A percentile compares a stretch with the other conserved stretches of the same genome.
phyloP scores from a whole-genome alignment of 2,113 vertebrate species.

The Oxygymnocypris stewartii region DNA sequence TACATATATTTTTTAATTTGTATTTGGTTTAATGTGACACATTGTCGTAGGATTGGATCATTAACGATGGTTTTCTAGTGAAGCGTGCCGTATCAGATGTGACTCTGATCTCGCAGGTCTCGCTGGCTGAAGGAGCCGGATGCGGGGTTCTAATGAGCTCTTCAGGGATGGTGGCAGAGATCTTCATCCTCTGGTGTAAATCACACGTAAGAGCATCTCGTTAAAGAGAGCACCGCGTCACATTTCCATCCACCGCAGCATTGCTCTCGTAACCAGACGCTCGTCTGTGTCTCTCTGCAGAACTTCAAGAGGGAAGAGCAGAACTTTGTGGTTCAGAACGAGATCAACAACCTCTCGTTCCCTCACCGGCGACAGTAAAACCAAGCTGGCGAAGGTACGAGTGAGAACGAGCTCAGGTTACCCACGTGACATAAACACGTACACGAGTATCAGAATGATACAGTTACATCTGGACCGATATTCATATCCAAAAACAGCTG shows the following conservation, averaged over 20 bases:
- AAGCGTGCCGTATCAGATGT: too few species aligned
- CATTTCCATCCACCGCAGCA: too few species aligned
- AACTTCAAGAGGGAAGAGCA: constrained; percentile 99
- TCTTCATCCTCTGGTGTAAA: constrained; percentile 99
- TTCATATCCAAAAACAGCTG: background rate
- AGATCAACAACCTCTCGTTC: constrained; percentile 99
- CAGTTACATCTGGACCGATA: background rate
- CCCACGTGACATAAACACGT: background rate
- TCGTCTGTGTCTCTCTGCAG: constrained; percentile 65
- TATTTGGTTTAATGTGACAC: too few species aligned
- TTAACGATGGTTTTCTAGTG: too few species aligned
- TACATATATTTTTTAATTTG: too few species aligned
- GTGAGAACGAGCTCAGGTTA: background rate
- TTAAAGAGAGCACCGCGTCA: background rate
- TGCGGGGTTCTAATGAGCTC: constrained; percentile 87
- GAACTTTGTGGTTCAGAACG: constrained; percentile 99
- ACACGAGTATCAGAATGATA: too few species aligned
- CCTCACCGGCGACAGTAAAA: constrained; percentile 97
- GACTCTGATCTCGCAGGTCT: constrained; percentile 74
- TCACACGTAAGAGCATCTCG: constrained; percentile 85
- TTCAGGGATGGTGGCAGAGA: constrained; percentile 97
- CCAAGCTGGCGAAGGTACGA: constrained; percentile 96
- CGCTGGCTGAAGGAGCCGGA: constrained; percentile 96
- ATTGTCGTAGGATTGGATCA: too few species aligned
- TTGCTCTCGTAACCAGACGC: background rate